phyloP scores from a whole-genome alignment of 2,888 invertebrate species.

The Cephus sareptanus region DNA sequence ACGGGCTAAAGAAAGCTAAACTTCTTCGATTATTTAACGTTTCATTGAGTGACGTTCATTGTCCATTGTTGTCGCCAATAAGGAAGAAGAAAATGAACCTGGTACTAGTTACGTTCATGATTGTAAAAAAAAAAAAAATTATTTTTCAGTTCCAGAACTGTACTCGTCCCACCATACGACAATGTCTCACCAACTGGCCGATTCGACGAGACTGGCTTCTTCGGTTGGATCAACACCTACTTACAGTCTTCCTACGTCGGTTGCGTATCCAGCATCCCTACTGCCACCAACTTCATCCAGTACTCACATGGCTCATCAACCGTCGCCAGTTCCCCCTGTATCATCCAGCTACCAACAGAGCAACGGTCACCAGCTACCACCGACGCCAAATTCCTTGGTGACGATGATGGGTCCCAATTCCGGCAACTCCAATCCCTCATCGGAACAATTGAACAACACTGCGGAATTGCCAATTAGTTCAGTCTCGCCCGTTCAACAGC shows the following conservation, averaged over 20 bases:
- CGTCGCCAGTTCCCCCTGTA: conserved; percentile 58
- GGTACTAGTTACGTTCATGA: not conserved
- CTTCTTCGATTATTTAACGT: not conserved
- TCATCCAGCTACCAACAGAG: conserved; percentile 69
- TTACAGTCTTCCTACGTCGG: conserved; percentile 65
- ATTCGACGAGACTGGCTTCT: conserved; percentile 63
- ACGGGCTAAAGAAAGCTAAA: not conserved
- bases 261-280: conserved; percentile 64
- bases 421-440: conserved; percentile 57
- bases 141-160: conserved; percentile 53
- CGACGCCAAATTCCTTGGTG: conserved; percentile 66
- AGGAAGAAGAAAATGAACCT: not conserved
- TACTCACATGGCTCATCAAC: conserved; percentile 68
- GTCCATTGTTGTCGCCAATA: not conserved
- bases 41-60: not conserved
- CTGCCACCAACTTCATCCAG: conserved; percentile 66
- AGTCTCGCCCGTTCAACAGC: conserved; percentile 48
- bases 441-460: conserved; percentile 48
- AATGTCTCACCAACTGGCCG: conserved; percentile 53
- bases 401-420: conserved; percentile 68
- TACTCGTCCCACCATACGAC: conserved; percentile 62
- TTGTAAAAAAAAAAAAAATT: not conserved
- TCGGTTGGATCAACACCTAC: conserved; percentile 60
- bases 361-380: conserved; percentile 58
- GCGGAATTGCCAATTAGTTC: conserved; percentile 51